phyloP scores from a whole-genome alignment of 2,113 vertebrate species.

The Diadophis punctatus region DNA sequence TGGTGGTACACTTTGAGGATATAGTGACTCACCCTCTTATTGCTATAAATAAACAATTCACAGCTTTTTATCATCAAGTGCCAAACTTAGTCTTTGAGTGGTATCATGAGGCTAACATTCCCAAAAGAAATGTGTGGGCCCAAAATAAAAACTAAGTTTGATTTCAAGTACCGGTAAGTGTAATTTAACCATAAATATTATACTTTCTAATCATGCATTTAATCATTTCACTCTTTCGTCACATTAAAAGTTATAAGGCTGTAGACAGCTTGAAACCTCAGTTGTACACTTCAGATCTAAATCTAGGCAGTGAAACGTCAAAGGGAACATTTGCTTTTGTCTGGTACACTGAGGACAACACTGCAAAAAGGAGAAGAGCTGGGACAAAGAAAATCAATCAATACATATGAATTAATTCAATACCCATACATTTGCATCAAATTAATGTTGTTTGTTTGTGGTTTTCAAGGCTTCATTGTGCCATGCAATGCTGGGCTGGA shows the following conservation, averaged over 20 bases:
- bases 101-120: neutral
- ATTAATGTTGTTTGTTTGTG: neutral
- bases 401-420: neutral
- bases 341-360: neutral
- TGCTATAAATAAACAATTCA: neutral
- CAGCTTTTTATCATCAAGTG: neutral
- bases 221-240: neutral
- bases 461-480: neutral
- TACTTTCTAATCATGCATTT: neutral
- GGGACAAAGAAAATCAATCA: neutral
- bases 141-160: neutral
- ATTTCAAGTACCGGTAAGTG: neutral
- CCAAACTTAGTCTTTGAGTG: neutral
- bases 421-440: neutral
- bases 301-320: neutral
- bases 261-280: neutral
- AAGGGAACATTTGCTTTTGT: neutral
- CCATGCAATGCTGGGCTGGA: neutral
- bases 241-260: neutral
- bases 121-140: neutral
- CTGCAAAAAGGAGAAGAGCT: neutral
- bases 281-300: neutral
- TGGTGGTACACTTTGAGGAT: neutral
- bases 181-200: neutral
- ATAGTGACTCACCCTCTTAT: neutral